Percentiles rank a stretch among this genome's conserved stretches.
Conservation (phyloP, 2,113 vertebrate genomes). For the Capreolus pygargus region DNA sequence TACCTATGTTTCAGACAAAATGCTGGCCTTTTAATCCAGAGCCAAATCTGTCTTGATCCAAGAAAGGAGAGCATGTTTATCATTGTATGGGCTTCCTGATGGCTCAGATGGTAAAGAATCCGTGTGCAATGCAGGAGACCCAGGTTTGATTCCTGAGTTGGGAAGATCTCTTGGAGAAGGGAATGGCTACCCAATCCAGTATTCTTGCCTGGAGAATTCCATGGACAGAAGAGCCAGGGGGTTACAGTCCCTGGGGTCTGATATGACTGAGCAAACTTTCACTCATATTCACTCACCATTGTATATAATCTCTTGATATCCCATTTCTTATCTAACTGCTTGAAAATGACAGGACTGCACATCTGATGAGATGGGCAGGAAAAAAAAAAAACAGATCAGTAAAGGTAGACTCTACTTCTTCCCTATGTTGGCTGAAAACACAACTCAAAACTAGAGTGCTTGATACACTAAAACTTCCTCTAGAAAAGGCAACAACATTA, state of each 20-base stretch:
- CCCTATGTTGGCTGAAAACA: not conserved
- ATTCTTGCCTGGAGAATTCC: not conserved
- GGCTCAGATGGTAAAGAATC: not conserved
- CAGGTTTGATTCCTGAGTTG: not conserved
- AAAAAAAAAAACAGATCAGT: not conserved
- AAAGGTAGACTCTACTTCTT: not conserved
- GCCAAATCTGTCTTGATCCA: not conserved
- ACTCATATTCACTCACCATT: not conserved
- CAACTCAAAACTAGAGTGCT: not conserved
- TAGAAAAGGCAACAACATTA: not conserved
- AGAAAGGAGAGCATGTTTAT: not conserved
- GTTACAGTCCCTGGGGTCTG: not conserved
- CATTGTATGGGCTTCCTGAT: not conserved
- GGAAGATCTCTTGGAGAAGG: not conserved
- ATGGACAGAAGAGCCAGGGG: not conserved
- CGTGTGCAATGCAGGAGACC: not conserved
- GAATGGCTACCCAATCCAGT: not conserved
- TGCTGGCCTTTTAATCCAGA: not conserved
- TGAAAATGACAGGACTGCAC: not conserved
- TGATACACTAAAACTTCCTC: not conserved
- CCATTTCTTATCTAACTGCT: not conserved
- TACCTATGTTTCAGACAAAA: not conserved
- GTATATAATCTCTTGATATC: not conserved
- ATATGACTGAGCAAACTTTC: not conserved
- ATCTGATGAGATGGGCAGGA: not conserved